phyloP scores from a whole-genome alignment of 2,113 vertebrate species.

The Penelope pileata region DNA sequence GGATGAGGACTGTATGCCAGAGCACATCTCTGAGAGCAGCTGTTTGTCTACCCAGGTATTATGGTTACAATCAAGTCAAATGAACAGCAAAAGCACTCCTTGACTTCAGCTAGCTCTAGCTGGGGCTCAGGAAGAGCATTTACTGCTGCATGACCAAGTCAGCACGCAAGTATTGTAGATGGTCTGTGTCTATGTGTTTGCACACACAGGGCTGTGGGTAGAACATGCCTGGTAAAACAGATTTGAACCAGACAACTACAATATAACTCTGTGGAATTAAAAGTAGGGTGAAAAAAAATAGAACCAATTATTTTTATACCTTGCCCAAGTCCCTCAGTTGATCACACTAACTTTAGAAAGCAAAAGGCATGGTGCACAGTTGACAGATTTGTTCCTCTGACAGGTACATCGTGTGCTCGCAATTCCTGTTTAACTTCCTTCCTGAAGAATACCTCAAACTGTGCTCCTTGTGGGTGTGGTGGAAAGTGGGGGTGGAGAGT shows the following conservation, averaged over 20 bases:
- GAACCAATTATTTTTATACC: slow-evolving; percentile 11
- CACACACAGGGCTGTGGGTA: background rate
- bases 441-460: slow-evolving; percentile 23
- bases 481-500: background rate
- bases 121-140: background rate
- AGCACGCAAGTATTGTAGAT: rapidly evolving
- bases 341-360: slow-evolving; percentile 28
- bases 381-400: slow-evolving; percentile 37
- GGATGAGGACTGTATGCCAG: background rate
- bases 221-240: background rate
- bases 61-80: background rate
- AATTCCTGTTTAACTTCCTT: slow-evolving; percentile 38
- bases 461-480: slow-evolving; percentile 16
- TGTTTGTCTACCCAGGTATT: background rate
- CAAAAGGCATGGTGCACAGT: background rate
- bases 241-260: background rate
- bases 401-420: slow-evolving; percentile 1
- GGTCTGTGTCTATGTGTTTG: background rate
- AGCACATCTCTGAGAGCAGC: background rate
- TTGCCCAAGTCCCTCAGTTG: background rate
- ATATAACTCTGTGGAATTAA: background rate
- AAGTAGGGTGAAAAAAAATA: background rate
- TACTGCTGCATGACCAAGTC: background rate
- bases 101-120: background rate
- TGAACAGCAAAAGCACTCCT: background rate